Evolutionary conservation across 2,888 invertebrate genomes (phyloP).

Genomic region (Drosophila nigricruria): DNA sequence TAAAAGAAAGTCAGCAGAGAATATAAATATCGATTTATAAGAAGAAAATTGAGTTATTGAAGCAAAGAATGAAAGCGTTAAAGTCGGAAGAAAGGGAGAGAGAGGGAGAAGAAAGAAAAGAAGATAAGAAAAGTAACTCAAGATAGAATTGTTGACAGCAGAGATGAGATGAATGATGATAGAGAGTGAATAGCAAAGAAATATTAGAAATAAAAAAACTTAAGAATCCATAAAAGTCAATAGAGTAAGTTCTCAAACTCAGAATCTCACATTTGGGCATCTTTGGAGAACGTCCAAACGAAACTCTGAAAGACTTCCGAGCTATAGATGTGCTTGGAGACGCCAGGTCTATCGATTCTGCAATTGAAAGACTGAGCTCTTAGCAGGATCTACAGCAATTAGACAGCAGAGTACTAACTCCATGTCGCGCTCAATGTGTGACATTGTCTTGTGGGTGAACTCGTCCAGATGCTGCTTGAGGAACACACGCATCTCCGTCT

Average conservation of each 20-base stretch:
- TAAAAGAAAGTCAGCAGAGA: too few species aligned
- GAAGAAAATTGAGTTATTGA: too few species aligned
- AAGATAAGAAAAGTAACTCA: too few species aligned
- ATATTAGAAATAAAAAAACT: background rate
- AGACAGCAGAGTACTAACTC: constrained; percentile 71
- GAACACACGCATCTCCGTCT: constrained; percentile 82
- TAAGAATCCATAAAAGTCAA: background rate
- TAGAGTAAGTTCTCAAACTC: background rate
- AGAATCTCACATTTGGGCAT: constrained; percentile 80
- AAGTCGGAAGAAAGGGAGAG: too few species aligned
- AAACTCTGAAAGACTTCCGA: constrained; percentile 84
- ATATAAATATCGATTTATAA: too few species aligned
- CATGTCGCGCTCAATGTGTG: constrained; percentile 85
- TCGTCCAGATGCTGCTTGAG: constrained; percentile 83
- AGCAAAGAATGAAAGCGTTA: too few species aligned
- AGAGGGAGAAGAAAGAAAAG: background rate
- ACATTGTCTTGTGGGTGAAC: constrained; percentile 84
- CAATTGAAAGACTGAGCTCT: constrained; percentile 1
- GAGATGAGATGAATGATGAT: too few species aligned
- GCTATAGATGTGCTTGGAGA: constrained; percentile 82
- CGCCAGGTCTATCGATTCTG: constrained; percentile 83
- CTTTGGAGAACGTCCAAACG: constrained; percentile 83
- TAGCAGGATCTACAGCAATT: background rate
- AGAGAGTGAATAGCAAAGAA: too few species aligned
- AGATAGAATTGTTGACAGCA: too few species aligned